phyloP scores from a whole-genome alignment of 1,140 invertebrate genomes.

The Ericerus pela region DNA sequence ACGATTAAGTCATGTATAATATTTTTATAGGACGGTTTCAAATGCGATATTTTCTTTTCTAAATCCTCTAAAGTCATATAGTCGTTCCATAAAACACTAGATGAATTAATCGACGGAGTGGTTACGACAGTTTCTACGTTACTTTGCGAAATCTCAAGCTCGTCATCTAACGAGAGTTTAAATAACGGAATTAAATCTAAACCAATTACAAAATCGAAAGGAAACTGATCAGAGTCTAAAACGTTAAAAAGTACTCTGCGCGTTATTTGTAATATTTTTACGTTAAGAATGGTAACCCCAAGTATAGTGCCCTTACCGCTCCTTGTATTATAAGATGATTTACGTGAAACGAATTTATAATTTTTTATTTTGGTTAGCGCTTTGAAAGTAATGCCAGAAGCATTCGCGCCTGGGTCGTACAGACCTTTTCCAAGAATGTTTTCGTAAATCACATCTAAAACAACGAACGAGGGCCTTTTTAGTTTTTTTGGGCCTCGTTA shows the following conservation, averaged over 20 bases:
- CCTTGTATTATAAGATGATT: slow-evolving; percentile 11
- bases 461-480: slow-evolving; percentile 14
- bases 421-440: slow-evolving; percentile 8
- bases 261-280: slow-evolving; percentile 9
- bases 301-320: not conserved
- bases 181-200: slow-evolving; percentile 18
- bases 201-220: slow-evolving; percentile 13
- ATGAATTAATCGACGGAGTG: not conserved
- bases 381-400: slow-evolving; percentile 17
- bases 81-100: not conserved
- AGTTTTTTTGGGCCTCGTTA: slow-evolving; percentile 16
- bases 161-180: slow-evolving; percentile 12
- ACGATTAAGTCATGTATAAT: slow-evolving; percentile 23
- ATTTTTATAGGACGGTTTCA: slow-evolving; percentile 22
- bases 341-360: too few species aligned
- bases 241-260: too few species aligned
- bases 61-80: slow-evolving; percentile 21
- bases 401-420: slow-evolving; percentile 17
- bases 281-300: not conserved
- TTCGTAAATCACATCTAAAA: slow-evolving; percentile 12
- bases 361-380: slow-evolving; percentile 16
- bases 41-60: slow-evolving; percentile 22
- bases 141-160: slow-evolving; percentile 3
- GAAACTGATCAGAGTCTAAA: slow-evolving; percentile 13
- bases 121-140: not conserved